Base-by-base conservation (phyloP, 2,797 vertebrate species). In the Allobates femoralis region DNA sequence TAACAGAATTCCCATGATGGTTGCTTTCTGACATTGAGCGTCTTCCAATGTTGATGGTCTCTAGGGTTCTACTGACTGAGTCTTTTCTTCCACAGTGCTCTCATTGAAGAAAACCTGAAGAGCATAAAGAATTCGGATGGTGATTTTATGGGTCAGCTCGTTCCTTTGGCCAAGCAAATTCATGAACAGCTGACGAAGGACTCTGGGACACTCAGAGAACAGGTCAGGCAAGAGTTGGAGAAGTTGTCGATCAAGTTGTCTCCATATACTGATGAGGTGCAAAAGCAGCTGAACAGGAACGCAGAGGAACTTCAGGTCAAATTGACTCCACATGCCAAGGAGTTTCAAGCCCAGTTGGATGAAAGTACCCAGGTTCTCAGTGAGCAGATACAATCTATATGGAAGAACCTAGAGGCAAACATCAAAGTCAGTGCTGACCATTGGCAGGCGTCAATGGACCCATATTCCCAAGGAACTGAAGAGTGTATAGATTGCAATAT, bases 371-470 rank as follows among this genome's bases (percentile, higher is more conserved):
- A 93, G 0, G 89, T 84, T 0, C 83, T 97, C 90, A 92, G 18
- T 62, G 0, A 0, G 76, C 95, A 90, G 75, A 19, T 97, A 90
- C 86, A 91, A 0, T 92, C 94, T 1, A 23, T 94, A 0, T 1
- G 92, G 0, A 0, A 84, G 0, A 89, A 94, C 19, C 74, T 99
- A 91, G 88, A 88, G 11, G 3, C 11, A 0, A 89, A 93, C 90
- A 55, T 99, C 0, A 23, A 87, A 0, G 3, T 55, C n/a, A 95
- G 96, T 0, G 87, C 96, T 84, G 96, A 96, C 66, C 93, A 94
- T 91, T 93, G 97, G 91, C 96, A 95, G 91, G 21, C 18, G 23
- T 92, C 77, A 55, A 87, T 98, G 88, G 23, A 76, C 0, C 97
- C 96, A 80, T 91, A 95, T 0, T 32, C 95, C 0, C 93, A 96